These are phyloP conservation scores for Cassiopea xamachana DNA, from an alignment of 30 jellyfish, hydroid and myxozoan species.

Conservation along the genomic window DNA sequence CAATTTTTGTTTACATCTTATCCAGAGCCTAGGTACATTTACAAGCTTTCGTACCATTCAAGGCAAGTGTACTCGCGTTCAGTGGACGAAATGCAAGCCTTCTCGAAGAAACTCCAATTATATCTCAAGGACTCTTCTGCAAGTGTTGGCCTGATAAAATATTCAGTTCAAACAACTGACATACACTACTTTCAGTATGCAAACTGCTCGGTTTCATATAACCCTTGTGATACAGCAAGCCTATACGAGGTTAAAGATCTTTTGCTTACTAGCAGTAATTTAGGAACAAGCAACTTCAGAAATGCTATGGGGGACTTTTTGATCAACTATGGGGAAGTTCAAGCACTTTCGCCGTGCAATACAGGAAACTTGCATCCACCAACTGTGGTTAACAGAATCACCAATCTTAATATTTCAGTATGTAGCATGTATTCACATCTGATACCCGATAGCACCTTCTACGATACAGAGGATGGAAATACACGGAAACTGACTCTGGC, in stretches of 20 bases:
- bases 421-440: constrained; percentile 64
- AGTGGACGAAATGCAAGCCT: constrained; percentile 36
- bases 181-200: constrained; percentile 46
- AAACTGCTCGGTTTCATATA: constrained; percentile 84
- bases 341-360: constrained; percentile 54
- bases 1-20: constrained; percentile 39
- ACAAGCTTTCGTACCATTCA: constrained; percentile 32
- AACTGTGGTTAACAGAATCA: constrained; percentile 17
- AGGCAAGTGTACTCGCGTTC: neutral
- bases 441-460: constrained; percentile 82
- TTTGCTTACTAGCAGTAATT: constrained; percentile 19
- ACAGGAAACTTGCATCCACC: constrained; percentile 69
- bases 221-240: constrained; percentile 87
- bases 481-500: constrained; percentile 70
- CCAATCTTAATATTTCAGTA: constrained; percentile 8
- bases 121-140: constrained; percentile 34
- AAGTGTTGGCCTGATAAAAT: constrained; percentile 49
- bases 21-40: constrained; percentile 68
- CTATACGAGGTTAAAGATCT: constrained; percentile 19
- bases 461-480: constrained; percentile 89
- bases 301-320: constrained; percentile 52
- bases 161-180: constrained; percentile 13
- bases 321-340: constrained; percentile 48
- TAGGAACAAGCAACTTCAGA: constrained; percentile 38
- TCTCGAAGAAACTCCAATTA: constrained; percentile 3